These are phyloP conservation scores for Telmatherina bonti DNA, from an alignment of 2,797 vertebrate species.

Conservation along the genomic window DNA sequence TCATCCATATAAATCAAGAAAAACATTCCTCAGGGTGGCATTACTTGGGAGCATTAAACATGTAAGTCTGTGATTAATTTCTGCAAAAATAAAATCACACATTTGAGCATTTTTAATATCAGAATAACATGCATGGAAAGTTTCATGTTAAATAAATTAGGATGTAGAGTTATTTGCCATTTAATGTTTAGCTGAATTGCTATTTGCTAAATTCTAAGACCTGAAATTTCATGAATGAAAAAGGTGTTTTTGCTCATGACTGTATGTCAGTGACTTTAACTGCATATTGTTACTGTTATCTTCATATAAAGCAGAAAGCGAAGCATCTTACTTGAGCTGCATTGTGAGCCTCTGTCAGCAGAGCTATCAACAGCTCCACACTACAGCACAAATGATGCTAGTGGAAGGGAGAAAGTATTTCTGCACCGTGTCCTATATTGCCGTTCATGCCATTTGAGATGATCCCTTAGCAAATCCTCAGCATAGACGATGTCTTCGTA, in stretches of 20 bases:
- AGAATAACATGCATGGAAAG: too few relatives aligned
- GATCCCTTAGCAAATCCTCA: constrained; percentile 22
- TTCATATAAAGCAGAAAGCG: constrained; percentile 16
- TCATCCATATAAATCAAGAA: neutral
- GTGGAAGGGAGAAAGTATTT: constrained; percentile 18
- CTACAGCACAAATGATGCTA: constrained; percentile 37
- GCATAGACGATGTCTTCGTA: constrained; percentile 5
- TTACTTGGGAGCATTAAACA: neutral
- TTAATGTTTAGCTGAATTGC: too few relatives aligned
- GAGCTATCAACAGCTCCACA: constrained; percentile 31
- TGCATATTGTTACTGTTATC: constrained; percentile 11
- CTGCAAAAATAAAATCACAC: too few relatives aligned
- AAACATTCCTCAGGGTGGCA: neutral
- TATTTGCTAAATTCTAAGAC: neutral
- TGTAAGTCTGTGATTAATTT: too few relatives aligned
- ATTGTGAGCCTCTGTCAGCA: constrained; percentile 29
- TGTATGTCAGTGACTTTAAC: neutral
- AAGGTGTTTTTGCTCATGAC: neutral
- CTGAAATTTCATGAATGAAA: too few relatives aligned
- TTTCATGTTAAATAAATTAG: too few relatives aligned
- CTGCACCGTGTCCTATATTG: constrained; percentile 24
- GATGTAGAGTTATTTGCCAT: too few relatives aligned
- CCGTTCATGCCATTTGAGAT: constrained; percentile 12
- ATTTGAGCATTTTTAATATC: too few relatives aligned
- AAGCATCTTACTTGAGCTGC: constrained; percentile 8